Evolutionary conservation across 1,140 invertebrate genomes (phyloP), one percentile per base, ranked within the genome.

Genomic region (Drosophila bocki): DNA sequence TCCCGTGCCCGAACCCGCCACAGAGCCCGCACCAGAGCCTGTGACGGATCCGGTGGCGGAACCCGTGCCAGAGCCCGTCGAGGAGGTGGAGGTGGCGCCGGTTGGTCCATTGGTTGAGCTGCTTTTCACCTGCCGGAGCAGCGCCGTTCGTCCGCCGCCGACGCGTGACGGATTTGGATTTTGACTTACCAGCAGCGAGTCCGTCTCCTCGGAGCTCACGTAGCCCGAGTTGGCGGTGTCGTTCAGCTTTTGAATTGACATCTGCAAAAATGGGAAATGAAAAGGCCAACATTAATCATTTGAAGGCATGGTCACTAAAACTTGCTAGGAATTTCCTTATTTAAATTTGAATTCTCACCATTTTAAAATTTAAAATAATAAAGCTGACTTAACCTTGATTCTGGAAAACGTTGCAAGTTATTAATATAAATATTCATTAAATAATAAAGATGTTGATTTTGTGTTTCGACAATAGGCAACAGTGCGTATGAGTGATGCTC

Each of bases 191-290:
- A 97, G 93, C 57, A 97, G 94, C 71, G 96, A 96, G 17, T 96
- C 95, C 41, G 96, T 97, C 93, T 97, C 96, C 93, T 97, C 96
- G 84, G 95, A 95, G 92, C 95, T 96, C 56, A 95, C 95, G 83
- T 95, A 95, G 51, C 95, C 95, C 44, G 94, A 95, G 83, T 95
- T 95, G 22, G 94, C 93, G 92, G 93, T 80, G 93, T 92, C 91
- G 70, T 82, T 83, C 54, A 92, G 93, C 74, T 94, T 94, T 71
- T 94, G 91, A 63, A 87, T 77, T 80, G 93, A 93, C 93, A 93
- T 93, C 82, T 92, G 82, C 8, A 85, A 86, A 15, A 15, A 9
- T 9, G 0, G 41, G 4, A 9, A 35, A 11, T 6, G 1, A 9
- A 11, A 37, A 15, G 3, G 6, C 26, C 26, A 22, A 15, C 37